Percentiles rank a stretch among this genome's conserved stretches.
Evolutionary conservation across 1,140 invertebrate species (phyloP).

Genomic region (Glossosoma conforme): DNA sequence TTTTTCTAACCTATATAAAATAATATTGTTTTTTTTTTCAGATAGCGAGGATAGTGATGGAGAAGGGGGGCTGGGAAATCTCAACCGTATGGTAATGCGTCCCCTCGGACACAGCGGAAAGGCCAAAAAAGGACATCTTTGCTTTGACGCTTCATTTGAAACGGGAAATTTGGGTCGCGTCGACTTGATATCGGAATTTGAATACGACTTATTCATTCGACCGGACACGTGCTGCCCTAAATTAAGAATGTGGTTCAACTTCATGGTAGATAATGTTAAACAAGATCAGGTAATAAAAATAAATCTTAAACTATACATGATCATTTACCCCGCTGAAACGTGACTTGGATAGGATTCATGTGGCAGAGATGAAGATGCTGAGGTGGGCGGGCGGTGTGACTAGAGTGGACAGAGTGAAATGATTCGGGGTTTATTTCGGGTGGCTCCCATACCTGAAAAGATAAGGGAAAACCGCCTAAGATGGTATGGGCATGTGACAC

Average conservation of each 20-base stretch:
- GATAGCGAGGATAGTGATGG: constrained; percentile 94
- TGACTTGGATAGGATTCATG: too few relatives aligned
- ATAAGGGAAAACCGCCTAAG: too few relatives aligned
- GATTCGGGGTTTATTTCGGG: too few relatives aligned
- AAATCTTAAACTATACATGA: neutral
- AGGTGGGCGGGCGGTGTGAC: too few relatives aligned
- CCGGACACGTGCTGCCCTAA: constrained; percentile 95
- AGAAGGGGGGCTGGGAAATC: constrained; percentile 90
- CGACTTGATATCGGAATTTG: constrained; percentile 88
- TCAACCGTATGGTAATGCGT: constrained; percentile 85
- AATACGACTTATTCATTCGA: constrained; percentile 94
- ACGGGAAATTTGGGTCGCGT: constrained; percentile 94
- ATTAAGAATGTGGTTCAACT: constrained; percentile 95
- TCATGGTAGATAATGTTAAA: constrained; percentile 94
- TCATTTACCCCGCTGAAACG: constrained; percentile 7
- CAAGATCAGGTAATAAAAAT: constrained; percentile 70
- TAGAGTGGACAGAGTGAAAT: too few relatives aligned
- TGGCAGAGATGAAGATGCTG: too few relatives aligned
- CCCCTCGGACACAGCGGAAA: constrained; percentile 93
- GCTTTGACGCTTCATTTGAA: constrained; percentile 97
- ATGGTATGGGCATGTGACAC: too few relatives aligned
- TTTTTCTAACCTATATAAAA: neutral
- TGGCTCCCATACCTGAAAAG: too few relatives aligned
- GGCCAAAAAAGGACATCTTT: constrained; percentile 89
- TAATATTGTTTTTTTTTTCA: constrained; percentile 40